phyloP scores from a whole-genome alignment of 2,888 invertebrate genomes.

The Drosophila mimetica region DNA sequence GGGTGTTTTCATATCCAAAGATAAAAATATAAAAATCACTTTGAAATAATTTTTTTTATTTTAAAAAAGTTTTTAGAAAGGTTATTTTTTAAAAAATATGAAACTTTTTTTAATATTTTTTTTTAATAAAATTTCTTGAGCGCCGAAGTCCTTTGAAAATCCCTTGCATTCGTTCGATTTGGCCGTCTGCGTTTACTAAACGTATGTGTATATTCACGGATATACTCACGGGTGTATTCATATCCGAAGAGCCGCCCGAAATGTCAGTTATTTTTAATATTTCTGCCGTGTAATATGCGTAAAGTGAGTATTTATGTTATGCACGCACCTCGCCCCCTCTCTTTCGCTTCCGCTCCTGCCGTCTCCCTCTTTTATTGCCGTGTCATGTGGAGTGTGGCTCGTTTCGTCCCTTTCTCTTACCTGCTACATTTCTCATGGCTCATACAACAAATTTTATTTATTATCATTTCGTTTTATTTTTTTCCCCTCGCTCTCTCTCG shows the following conservation, averaged over 20 bases:
- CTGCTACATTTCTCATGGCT: conserved; percentile 62
- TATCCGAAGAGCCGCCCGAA: conserved; percentile 20
- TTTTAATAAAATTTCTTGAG: no score
- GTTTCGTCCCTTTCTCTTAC: conserved; percentile 32
- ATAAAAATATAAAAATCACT: no score
- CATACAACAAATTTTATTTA: conserved; percentile 42
- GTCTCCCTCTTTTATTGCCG: conserved; percentile 24
- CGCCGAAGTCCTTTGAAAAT: no score
- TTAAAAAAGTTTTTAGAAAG: no score
- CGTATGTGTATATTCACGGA: conserved; percentile 19
- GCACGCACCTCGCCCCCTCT: conserved; percentile 17
- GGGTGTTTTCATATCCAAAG: no score
- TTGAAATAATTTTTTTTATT: no score
- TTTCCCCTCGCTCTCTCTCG: no score
- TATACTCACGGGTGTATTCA: conserved; percentile 30
- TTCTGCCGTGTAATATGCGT: conserved; percentile 36
- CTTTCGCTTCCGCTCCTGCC: background rate
- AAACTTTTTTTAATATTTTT: no score
- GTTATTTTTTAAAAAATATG: no score
- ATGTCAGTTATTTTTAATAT: conserved; percentile 50
- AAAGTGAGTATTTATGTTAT: conserved; percentile 51
- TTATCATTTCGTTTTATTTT: conserved; percentile 36
- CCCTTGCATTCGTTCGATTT: conserved; percentile 2
- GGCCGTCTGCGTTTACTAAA: background rate
- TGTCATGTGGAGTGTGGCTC: conserved; percentile 24